phyloP scores from a whole-genome alignment of 1,140 invertebrate species.

The Ceratina japonica region DNA sequence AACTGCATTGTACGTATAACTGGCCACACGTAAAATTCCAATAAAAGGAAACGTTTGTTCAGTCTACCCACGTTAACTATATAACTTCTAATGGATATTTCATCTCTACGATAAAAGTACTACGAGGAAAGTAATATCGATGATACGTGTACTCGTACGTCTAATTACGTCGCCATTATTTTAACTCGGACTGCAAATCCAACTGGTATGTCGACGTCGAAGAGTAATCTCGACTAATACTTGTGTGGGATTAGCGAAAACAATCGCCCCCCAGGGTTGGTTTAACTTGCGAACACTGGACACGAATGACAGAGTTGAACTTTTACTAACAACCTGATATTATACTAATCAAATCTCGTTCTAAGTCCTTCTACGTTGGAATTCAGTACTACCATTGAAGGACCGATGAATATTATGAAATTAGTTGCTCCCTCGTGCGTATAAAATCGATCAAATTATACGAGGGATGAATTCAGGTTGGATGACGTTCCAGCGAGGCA shows the following conservation, averaged over 20 bases:
- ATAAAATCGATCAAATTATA: too few relatives aligned
- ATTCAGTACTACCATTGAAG: not conserved
- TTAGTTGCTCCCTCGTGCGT: too few relatives aligned
- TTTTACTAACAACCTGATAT: conserved; percentile 20
- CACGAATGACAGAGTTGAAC: conserved; percentile 17
- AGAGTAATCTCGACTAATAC: not conserved
- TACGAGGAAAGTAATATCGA: not conserved
- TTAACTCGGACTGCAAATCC: conserved; percentile 7
- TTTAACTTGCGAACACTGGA: not conserved
- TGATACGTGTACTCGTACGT: not conserved
- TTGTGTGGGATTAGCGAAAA: not conserved
- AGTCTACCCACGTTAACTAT: not conserved
- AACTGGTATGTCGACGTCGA: not conserved
- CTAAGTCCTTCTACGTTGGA: not conserved
- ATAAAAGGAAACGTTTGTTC: not conserved
- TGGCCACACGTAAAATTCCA: not conserved
- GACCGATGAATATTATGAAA: too few relatives aligned
- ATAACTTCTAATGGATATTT: not conserved
- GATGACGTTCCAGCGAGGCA: too few relatives aligned
- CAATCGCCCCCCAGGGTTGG: not conserved
- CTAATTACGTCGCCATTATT: not conserved
- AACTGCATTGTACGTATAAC: not conserved
- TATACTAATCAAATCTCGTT: not conserved
- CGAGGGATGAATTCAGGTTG: too few relatives aligned
- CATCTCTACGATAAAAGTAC: not conserved